Evolutionary conservation across 2,797 vertebrate species (phyloP).

Genomic region (Thaleichthys pacificus): DNA sequence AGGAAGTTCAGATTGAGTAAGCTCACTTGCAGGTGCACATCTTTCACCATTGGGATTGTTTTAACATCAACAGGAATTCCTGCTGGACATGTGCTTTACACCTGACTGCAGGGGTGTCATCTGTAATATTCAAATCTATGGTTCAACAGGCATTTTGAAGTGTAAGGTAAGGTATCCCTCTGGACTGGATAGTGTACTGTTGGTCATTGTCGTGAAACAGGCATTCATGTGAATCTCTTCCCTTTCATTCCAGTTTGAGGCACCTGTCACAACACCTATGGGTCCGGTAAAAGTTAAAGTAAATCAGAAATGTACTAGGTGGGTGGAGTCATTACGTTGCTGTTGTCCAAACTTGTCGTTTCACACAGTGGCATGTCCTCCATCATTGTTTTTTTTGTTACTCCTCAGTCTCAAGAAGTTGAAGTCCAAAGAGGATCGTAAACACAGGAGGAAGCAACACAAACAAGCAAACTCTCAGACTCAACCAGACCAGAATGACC

Average conservation of each 20-base stretch:
- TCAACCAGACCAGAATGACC: conserved; percentile 12
- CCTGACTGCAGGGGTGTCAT: conserved; percentile 88
- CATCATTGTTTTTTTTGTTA: not conserved
- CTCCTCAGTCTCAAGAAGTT: conserved; percentile 80
- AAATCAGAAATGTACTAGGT: conserved; percentile 90
- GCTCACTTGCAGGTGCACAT: not conserved
- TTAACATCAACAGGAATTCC: conserved; percentile 80
- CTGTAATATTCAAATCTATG: conserved; percentile 84
- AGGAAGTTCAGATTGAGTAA: not conserved
- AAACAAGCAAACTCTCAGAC: conserved; percentile 61
- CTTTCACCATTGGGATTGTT: not conserved
- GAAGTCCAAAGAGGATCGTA: conserved; percentile 81
- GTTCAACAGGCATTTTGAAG: conserved; percentile 83
- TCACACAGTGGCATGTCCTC: not conserved
- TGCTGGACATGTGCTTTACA: conserved; percentile 86
- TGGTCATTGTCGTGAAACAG: not conserved
- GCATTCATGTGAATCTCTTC: conserved; percentile 16
- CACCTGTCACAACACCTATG: conserved; percentile 75
- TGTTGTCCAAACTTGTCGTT: not conserved
- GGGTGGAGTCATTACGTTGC: conserved; percentile 44
- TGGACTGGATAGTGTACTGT: not conserved
- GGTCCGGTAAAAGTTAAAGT: conserved; percentile 68
- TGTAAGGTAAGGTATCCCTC: conserved; percentile 80
- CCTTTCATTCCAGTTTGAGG: conserved; percentile 83
- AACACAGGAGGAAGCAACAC: conserved; percentile 68